These are phyloP conservation scores for Calonectris borealis DNA, from an alignment of 2,113 vertebrate species.

Conservation along the genomic window DNA sequence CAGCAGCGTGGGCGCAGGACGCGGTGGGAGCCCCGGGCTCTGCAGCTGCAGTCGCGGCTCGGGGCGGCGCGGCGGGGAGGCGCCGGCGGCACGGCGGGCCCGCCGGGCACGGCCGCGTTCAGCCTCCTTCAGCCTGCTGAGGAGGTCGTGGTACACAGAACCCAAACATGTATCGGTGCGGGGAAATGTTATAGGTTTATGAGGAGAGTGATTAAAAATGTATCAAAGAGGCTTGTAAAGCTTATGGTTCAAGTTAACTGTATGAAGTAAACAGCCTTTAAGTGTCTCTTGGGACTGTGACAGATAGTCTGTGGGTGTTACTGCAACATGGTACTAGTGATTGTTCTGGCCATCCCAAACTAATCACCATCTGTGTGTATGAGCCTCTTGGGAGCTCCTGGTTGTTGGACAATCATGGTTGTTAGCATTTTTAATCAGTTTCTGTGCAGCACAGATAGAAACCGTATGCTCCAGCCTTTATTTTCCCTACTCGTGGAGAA, in stretches of 20 bases:
- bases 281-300: constrained; percentile 79
- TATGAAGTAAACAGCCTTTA: constrained; percentile 84
- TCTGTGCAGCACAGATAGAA: constrained; percentile 79
- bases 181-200: constrained; percentile 73
- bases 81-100: not conserved
- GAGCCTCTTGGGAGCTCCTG: constrained; percentile 79
- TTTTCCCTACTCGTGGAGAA: constrained; percentile 62
- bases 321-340: constrained; percentile 79
- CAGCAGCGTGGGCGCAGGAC: not conserved
- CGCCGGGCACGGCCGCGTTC: fast-evolving
- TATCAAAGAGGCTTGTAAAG: constrained; percentile 82
- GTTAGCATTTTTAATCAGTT: constrained; percentile 88
- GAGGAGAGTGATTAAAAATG: constrained; percentile 84
- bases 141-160: not conserved
- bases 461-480: constrained; percentile 79
- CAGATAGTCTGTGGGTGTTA: constrained; percentile 84
- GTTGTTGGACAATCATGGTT: constrained; percentile 83
- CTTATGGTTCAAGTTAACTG: constrained; percentile 86
- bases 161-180: constrained; percentile 36
- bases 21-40: fast-evolving
- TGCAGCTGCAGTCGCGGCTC: not conserved
- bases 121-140: not conserved
- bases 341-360: constrained; percentile 83
- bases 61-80: too few species aligned
- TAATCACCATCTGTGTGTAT: constrained; percentile 84